phyloP scores from a whole-genome alignment of 2,797 vertebrate species.

The Cyclopterus lumpus region DNA sequence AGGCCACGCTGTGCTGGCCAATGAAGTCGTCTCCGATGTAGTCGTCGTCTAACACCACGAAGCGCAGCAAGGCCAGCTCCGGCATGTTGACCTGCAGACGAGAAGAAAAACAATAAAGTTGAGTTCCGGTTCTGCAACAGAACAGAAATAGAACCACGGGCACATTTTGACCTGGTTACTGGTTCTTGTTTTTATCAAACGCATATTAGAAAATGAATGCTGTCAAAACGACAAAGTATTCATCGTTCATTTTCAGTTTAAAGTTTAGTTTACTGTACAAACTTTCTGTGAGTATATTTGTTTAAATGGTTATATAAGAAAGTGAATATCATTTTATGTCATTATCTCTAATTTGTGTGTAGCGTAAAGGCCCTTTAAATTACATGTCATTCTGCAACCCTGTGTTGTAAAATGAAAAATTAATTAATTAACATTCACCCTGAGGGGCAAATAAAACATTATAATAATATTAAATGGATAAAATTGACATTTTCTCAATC shows the following conservation, averaged over 20 bases:
- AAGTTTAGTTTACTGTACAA: neutral
- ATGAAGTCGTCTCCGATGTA: slow-evolving; percentile 99
- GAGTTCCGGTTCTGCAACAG: neutral
- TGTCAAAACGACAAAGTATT: neutral
- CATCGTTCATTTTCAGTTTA: neutral
- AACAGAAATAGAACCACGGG: neutral
- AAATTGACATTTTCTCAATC: neutral
- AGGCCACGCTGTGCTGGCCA: slow-evolving; percentile 93
- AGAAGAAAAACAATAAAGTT: neutral
- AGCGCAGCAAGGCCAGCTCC: slow-evolving; percentile 94
- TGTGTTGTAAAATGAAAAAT: neutral
- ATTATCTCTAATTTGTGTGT: neutral
- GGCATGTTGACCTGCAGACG: slow-evolving; percentile 90
- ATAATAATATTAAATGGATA: neutral
- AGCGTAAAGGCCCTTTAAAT: neutral
- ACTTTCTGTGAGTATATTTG: neutral
- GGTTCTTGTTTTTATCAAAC: neutral
- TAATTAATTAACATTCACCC: neutral
- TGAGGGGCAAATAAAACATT: neutral
- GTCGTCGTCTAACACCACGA: slow-evolving; percentile 96
- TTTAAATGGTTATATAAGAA: neutral
- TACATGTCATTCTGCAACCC: neutral
- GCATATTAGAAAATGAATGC: neutral
- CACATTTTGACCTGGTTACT: neutral
- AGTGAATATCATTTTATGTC: neutral